Base-by-base conservation (phyloP, 2,888 invertebrate genomes). In the Hymenopus coronatus region DNA sequence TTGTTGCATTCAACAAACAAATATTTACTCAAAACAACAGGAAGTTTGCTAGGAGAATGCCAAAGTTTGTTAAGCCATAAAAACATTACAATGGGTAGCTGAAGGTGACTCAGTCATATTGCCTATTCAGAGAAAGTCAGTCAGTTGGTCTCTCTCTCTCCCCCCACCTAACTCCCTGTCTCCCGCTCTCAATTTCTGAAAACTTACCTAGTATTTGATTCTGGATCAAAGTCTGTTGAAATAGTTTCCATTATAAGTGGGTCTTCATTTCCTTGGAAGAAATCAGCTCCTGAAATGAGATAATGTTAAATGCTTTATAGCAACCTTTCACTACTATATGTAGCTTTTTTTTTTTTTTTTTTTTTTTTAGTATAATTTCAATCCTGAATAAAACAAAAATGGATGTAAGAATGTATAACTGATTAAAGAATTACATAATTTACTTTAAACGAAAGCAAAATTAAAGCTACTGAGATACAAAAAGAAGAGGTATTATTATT, bases 231-330 rank as follows among this genome's bases (percentile, higher is more conserved):
- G 91, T 94, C 94, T 91, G 93, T 93, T 90, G 93, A 93, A 90
- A 93, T 93, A 88, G 94, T 94, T 92, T 94, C 94, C 91, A 94
- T 93, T 92, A 93, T 94, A 14, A 90, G 85, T 91, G 94, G 94
- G 90, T 94, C 94, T 92, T 94, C 94, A 92, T 94, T 94, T 92
- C 94, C 94, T 93, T 95, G 95, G 92, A 95, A 94, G 93, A 95
- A 94, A 93, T 95, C 95, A 92, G 93, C 93, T 93, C 95, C 95
- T 95, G 92, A 90, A 91, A 88, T 25, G 12, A 30, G n/a, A 15
- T 30, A 40, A 12, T 40, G 6, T 12, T 40, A 40, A 40, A 40
- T 40, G 40, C 40, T 40, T 40, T 12, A 40, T 12, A 12, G 40
- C 12, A 40, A 40, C 9, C 40, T 40, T 40, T 0, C 33, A 33